Base-by-base conservation (phyloP, 2,888 invertebrate species). In the Nudaria mundana region DNA sequence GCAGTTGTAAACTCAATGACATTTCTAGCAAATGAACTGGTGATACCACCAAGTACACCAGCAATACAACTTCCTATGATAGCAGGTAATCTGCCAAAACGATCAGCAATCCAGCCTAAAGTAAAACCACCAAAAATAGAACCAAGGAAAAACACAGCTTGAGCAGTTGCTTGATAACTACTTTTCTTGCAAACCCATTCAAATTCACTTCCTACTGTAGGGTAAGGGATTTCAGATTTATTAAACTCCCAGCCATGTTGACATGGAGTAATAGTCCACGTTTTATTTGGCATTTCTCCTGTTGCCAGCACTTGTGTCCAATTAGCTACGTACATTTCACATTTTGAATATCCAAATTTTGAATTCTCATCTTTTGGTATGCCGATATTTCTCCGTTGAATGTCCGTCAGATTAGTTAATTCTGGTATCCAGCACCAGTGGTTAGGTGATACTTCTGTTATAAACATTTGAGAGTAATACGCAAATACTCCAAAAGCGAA, bases 181-280 rank as follows among this genome's bases (percentile, higher is more conserved):
- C 66, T 66, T 40, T 63, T 79, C 7, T 74, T 71, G 30, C 80
- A 81, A 2, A 81, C 79, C 80, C 81, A 81, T 45, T 64, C 77
- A 29, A 71, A 39, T 14, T 80, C 78, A 37, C 76, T 81, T 5
- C 76, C 66, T 49, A 79, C 73, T 0, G 80, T 81, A 7, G 74
- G 64, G 40, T 81, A 81, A 1, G 81, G 80, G 50, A 81, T 78
- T 37, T 80, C 79, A 15, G 67, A 66, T 53, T 57, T 65, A 39
- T 80, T 72, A 22, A 74, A 80, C 40, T 81, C 79, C 81, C 80
- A 81, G 35, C 81, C 81, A 39, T 72, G 34, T 55, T 67, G 62
- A 57, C 80, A 81, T 5, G 73, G 58, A 15, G 62, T 56, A 14
- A 56, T 68, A 13, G 31, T 44, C 80, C 80, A 80, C 2, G 63